Percentiles rank a stretch among this genome's conserved stretches.
Evolutionary conservation across 2,888 invertebrate genomes (phyloP).

Genomic region (Yponomeuta evonymella): DNA sequence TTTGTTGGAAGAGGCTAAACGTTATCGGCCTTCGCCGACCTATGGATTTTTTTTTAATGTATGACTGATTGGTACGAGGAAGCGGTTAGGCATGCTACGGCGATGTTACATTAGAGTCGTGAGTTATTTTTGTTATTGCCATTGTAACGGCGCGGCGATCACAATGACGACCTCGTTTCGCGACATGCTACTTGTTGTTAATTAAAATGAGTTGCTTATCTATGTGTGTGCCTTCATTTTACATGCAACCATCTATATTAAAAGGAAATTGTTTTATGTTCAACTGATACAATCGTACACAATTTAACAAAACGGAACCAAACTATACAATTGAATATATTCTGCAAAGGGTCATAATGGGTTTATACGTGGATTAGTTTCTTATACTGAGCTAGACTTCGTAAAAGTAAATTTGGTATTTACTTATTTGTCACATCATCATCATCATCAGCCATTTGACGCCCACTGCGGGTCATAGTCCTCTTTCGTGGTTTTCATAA

Average conservation of each 20-base stretch:
- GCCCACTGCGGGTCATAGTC: no score
- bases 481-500: no score
- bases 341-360: no score
- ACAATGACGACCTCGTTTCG: slow-evolving; percentile 5
- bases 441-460: no score
- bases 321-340: no score
- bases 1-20: slow-evolving; percentile 30
- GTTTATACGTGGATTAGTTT: no score
- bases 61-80: background rate
- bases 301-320: no score
- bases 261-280: background rate
- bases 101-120: background rate
- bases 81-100: background rate
- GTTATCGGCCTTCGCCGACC: background rate
- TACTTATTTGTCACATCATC: no score
- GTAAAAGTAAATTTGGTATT: no score
- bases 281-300: background rate
- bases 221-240: background rate
- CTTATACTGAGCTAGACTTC: no score
- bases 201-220: slow-evolving; percentile 10
- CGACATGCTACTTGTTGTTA: background rate
- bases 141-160: background rate
- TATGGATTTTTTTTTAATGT: slow-evolving; percentile 4
- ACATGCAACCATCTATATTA: background rate
- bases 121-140: slow-evolving; percentile 1